A percentile compares a stretch with the other conserved stretches of the same genome.
These are phyloP conservation scores for Cephalopachus bancanus DNA, from an alignment of 2,797 vertebrate genomes.

Conservation along the genomic window DNA sequence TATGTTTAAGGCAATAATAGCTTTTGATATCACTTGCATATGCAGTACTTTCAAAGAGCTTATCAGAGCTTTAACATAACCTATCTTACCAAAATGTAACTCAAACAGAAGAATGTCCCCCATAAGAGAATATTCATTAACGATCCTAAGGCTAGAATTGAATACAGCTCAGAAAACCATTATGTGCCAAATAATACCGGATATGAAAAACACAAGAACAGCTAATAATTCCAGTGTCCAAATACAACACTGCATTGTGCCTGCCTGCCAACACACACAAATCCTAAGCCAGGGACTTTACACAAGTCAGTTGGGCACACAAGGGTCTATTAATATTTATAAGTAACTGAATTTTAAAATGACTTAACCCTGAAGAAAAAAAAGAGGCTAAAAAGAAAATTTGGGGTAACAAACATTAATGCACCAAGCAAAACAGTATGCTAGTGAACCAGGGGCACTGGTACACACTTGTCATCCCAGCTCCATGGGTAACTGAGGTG, in stretches of 20 bases:
- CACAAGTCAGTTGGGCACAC: not conserved
- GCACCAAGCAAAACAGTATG: not conserved
- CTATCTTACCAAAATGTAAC: slow-evolving; percentile 38
- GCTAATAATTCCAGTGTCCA: not conserved
- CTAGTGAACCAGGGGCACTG: not conserved
- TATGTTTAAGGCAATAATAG: slow-evolving; percentile 14
- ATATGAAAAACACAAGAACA: slow-evolving; percentile 43
- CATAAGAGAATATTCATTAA: not conserved
- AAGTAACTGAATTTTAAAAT: not conserved
- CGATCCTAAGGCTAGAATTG: slow-evolving; percentile 10
- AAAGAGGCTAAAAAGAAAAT: not conserved
- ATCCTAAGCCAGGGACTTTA: not conserved
- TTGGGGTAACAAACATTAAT: slow-evolving; percentile 40
- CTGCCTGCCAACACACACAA: not conserved
- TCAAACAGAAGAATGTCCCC: not conserved
- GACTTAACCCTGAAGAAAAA: not conserved
- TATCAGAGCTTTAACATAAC: slow-evolving; percentile 8
- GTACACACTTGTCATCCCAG: not conserved
- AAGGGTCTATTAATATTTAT: no score
- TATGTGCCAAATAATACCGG: not conserved
- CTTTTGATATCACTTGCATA: slow-evolving; percentile 36
- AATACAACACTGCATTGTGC: no score
- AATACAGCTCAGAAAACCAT: slow-evolving; percentile 25
- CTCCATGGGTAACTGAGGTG: not conserved
- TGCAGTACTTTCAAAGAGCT: slow-evolving; percentile 37